Base-by-base conservation (phyloP, 1,140 invertebrate species). In the Stenopsyche tienmushanensis region DNA sequence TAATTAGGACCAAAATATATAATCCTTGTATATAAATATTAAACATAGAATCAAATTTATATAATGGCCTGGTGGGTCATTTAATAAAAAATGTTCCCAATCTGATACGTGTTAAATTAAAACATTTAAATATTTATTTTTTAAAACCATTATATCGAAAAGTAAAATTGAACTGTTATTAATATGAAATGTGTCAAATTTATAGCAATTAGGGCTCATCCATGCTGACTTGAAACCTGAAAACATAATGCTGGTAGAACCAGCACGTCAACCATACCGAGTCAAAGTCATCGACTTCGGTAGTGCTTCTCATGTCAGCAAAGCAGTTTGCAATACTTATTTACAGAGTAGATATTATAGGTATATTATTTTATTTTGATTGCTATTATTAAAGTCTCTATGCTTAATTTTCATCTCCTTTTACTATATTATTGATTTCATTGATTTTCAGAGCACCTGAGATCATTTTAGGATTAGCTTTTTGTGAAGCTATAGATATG, bases 401-500 rank as follows among this genome's bases (percentile, higher is more conserved):
- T n/a, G n/a, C n/a, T n/a, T n/a, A n/a, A n/a, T n/a, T n/a, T n/a
- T n/a, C n/a, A n/a, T n/a, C n/a, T n/a, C n/a, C n/a, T n/a, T n/a
- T n/a, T n/a, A n/a, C n/a, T 47, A 10, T 29, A 60, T 60, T 39
- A 15, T 34, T 23, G 17, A 18, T n/a, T 20, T 1, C 10, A 42
- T 29, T 42, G 1, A 25, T 39, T 50, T 52, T 47, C 72, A 89
- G 97, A 69, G 98, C 98, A 21, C 98, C 98, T 0, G 98, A 99
- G 82, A 99, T 99, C 73, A 97, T 99, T 75, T 83, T 99, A 49
- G 97, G 92, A 67, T 82, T 99, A 71, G 97, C 96, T 50, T 99
- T 99, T 82, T 98, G 96, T 83, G 98, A 99, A 82, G 95, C 97
- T 2, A 99, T 99, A 72, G 98, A 99, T 80, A 99, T 99, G 97